phyloP scores from a whole-genome alignment of 2,888 invertebrate species.

The Nycteola revayana region DNA sequence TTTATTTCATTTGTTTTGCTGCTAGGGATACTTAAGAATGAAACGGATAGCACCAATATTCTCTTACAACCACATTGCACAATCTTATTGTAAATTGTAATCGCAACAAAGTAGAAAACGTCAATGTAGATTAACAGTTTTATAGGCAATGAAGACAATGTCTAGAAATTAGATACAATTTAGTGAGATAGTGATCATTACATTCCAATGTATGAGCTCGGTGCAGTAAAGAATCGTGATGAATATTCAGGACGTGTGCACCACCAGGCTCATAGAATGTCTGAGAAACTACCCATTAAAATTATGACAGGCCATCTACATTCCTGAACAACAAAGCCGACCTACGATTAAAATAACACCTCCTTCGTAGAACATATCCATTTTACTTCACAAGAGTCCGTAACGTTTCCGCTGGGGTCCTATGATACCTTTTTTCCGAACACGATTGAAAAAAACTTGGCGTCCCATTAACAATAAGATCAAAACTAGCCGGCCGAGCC shows the following conservation, averaged over 20 bases:
- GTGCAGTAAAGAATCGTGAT: conserved; percentile 38
- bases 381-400: conserved; percentile 78
- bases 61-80: too few relatives aligned
- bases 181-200: conserved; percentile 17
- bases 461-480: conserved; percentile 82
- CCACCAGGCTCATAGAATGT: conserved; percentile 56
- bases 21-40: too few relatives aligned
- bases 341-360: conserved; percentile 81
- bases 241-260: conserved; percentile 67
- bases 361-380: conserved; percentile 78
- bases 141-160: too few relatives aligned
- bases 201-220: conserved; percentile 25
- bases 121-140: not conserved
- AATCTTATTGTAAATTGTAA: too few relatives aligned
- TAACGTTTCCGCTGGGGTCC: conserved; percentile 80
- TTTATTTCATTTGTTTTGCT: too few relatives aligned
- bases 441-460: conserved; percentile 75
- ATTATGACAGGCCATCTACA: conserved; percentile 80
- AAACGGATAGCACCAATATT: too few relatives aligned
- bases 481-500: conserved; percentile 78
- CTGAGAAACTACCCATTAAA: conserved; percentile 77
- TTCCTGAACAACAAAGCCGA: conserved; percentile 78
- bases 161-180: conserved; percentile 7
- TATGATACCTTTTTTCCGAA: conserved; percentile 77
- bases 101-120: too few relatives aligned